Evolutionary conservation across 2,888 invertebrate genomes (phyloP), one percentile per base, ranked within the genome.

Genomic region (Apamea epomidion): DNA sequence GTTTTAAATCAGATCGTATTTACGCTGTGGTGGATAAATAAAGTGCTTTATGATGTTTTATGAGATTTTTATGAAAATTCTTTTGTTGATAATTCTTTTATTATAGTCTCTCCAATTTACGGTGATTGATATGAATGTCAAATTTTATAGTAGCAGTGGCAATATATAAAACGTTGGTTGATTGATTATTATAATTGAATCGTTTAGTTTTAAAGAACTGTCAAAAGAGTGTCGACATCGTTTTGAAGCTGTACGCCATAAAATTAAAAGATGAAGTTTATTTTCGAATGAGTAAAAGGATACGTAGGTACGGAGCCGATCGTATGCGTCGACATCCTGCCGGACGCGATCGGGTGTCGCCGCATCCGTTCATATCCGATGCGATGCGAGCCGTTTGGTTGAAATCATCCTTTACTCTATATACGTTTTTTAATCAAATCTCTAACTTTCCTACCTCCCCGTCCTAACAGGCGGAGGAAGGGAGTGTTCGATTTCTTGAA

Each of bases 1-100:
- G 81, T 71, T 74, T 80, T 74, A 71, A 81, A 70, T 71, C 65
- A 67, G n/a, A 14, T 29, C 25, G 42, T 65, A 16, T 60, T 65
- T 65, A 78, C 18, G 18, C 25, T 37, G 58, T 37, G 65, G 42
- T 51, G 21, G 32, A 54, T 18, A 69, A 54, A 54, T 67, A 32
- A 51, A 67, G 51, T 54, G 70, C n/a, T 83, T 70, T 58, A 32
- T 29, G 6, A n/a, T 58, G 45, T 51, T 65, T 37, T 78, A 58
- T n/a, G 29, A 45, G 42, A 4, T 60, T 77, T 64, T 83, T 7
- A 75, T 69, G 62, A 16, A 62, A 62, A 65, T 6, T 21, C 29
- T 32, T 51, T 51, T 8, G 16, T 25, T 62, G 3, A 2, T n/a
- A 4, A 21, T 32, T 32, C 21, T 68, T 67, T 51, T 37, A 74